Evolutionary conservation across 2,888 invertebrate genomes (phyloP).

Genomic region (Therioaphis trifolii): DNA sequence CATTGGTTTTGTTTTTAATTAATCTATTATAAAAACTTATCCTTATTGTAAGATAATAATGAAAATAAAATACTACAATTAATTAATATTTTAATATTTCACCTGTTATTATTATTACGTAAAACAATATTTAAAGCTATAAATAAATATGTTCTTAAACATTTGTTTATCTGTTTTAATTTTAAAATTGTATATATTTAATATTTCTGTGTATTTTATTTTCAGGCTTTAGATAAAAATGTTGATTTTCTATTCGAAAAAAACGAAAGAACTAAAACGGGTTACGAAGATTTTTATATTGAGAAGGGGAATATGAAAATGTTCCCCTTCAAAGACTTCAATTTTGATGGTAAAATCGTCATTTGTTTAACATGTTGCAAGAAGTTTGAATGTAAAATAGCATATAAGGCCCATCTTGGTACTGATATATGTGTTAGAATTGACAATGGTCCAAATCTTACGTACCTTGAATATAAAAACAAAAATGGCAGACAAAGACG

Average conservation of each 20-base stretch:
- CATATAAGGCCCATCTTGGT: constrained; percentile 47
- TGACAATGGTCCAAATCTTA: constrained; percentile 32
- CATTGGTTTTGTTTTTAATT: too few species aligned
- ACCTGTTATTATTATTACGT: too few species aligned
- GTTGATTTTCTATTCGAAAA: background rate
- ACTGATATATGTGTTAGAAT: constrained; percentile 43
- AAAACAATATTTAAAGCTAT: too few species aligned
- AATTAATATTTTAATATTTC: too few species aligned
- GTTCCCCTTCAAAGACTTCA: constrained; percentile 46
- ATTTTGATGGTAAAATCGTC: constrained; percentile 55
- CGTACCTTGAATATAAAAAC: constrained; percentile 38
- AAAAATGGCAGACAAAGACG: constrained; percentile 30
- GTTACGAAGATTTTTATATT: constrained; percentile 51
- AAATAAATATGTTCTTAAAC: too few species aligned
- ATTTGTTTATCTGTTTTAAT: too few species aligned
- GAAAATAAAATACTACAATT: too few species aligned
- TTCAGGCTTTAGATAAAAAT: too few species aligned
- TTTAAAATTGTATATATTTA: too few species aligned
- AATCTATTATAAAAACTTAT: too few species aligned
- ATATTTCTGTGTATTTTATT: too few species aligned
- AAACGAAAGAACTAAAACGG: constrained; percentile 47
- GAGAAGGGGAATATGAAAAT: constrained; percentile 34
- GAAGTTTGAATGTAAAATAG: constrained; percentile 48
- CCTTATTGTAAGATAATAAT: too few species aligned
- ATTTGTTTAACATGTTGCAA: constrained; percentile 55